Evolutionary conservation across 2,797 vertebrate species (phyloP).

Genomic region (Philypnodon macrostomus): DNA sequence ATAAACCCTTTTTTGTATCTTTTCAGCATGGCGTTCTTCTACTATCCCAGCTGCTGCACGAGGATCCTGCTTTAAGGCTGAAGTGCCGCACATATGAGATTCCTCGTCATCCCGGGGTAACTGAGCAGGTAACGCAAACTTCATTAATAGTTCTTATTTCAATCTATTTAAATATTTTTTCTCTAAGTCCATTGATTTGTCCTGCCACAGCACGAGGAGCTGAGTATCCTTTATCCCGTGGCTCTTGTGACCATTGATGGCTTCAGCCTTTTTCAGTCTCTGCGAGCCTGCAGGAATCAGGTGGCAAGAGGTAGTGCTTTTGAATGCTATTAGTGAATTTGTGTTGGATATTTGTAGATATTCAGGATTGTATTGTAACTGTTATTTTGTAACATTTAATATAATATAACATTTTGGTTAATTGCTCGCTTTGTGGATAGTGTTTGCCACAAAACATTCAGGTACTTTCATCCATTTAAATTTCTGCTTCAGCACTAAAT

Average conservation of each 20-base stretch:
- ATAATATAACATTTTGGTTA: slow-evolving; percentile 32
- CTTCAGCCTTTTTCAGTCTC: slow-evolving; percentile 97
- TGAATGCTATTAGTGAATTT: slow-evolving; percentile 4
- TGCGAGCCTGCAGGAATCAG: slow-evolving; percentile 96
- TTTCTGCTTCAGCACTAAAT: neutral
- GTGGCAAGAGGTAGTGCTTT: slow-evolving; percentile 88
- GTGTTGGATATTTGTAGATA: neutral
- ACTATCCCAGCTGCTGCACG: slow-evolving; percentile 92
- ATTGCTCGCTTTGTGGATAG: slow-evolving; percentile 46
- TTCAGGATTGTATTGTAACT: neutral
- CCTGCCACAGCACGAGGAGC: slow-evolving; percentile 87
- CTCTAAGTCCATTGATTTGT: neutral
- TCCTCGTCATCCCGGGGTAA: slow-evolving; percentile 91
- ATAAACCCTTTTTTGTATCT: slow-evolving; percentile 15
- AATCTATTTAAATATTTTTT: neutral
- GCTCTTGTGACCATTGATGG: slow-evolving; percentile 97
- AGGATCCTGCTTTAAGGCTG: slow-evolving; percentile 89
- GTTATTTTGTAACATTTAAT: neutral
- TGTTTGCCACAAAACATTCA: slow-evolving; percentile 35
- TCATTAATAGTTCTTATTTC: neutral
- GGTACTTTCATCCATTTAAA: slow-evolving; percentile 30
- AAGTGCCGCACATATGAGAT: slow-evolving; percentile 98
- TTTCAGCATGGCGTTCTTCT: slow-evolving; percentile 89
- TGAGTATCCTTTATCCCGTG: slow-evolving; percentile 93
- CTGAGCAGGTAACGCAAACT: slow-evolving; percentile 85